Base-by-base conservation (phyloP, 2,888 invertebrate genomes). In the Mayetiola destructor region DNA sequence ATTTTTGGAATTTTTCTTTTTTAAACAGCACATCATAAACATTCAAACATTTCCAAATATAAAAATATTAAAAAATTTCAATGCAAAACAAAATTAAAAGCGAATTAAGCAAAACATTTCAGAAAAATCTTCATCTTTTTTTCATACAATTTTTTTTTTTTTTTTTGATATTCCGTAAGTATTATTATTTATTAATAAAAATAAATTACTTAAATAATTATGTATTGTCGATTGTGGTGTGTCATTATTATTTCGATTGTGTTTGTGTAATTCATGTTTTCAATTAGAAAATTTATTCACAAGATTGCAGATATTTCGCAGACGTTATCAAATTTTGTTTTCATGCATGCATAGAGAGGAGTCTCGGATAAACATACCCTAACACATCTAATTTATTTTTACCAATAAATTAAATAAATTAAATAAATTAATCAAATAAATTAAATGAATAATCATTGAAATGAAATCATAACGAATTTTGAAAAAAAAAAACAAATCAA, bases 141-240 rank as follows among this genome's bases (percentile, higher is more conserved):
- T n/a, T n/a, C n/a, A n/a, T n/a, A n/a, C n/a, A 27, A 48, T 9
- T 12, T 32, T 32, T 9, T 32, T 8, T 12, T 9, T 32, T 32
- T 8, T 10, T 5, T 2, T 48, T 48, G 23, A 23, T 16, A 48
- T 48, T n/a, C 48, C 27, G 48, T 48, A 23, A 27, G 27, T 48
- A 48, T 16, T 48, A 27, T 48, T 32, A 48, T 27, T 48, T 27
- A 48, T 48, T 27, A 48, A 27, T 48, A 9, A 23, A 48, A 48
- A 48, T 48, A 48, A 48, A 48, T 27, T 48, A 48, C 48, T 48
- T 48, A 48, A 48, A 48, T n/a, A n/a, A n/a, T n/a, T n/a, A 48
- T 27, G 23, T 48, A 48, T 48, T 48, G 48, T 27, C 48, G 48
- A 48, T 48, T 48, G 48, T 48, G 48, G 48, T 48, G 23, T 48